These are phyloP conservation scores for Betta splendens DNA, from an alignment of 2,797 vertebrate species.

Conservation along the genomic window DNA sequence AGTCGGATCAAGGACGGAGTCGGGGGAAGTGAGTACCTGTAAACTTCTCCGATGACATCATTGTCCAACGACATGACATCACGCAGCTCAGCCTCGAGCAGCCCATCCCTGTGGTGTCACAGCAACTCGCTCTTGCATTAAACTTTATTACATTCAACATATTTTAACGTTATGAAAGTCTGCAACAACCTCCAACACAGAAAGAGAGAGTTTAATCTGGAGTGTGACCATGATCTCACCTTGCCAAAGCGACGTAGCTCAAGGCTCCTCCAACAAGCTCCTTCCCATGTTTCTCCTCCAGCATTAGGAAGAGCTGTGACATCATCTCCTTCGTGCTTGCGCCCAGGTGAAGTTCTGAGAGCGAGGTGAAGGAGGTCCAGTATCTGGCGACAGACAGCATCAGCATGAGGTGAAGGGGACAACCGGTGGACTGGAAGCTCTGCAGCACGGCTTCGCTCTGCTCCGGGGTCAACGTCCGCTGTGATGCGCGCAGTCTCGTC, in stretches of 20 bases:
- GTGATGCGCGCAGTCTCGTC: slow-evolving; percentile 55
- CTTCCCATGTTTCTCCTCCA: slow-evolving; percentile 82
- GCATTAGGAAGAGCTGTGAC: slow-evolving; percentile 69
- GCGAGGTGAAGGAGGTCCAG: slow-evolving; percentile 79
- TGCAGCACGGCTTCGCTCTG: slow-evolving; percentile 71
- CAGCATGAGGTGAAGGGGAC: slow-evolving; percentile 79
- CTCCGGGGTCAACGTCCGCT: slow-evolving; percentile 59
- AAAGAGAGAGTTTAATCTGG: too few relatives aligned
- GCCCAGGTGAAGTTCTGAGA: slow-evolving; percentile 58
- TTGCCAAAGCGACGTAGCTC: slow-evolving; percentile 81
- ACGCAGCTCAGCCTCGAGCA: slow-evolving; percentile 85
- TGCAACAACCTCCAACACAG: too few relatives aligned
- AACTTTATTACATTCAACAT: too few relatives aligned
- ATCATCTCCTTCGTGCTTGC: slow-evolving; percentile 69
- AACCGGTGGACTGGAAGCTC: slow-evolving; percentile 72
- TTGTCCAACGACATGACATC: slow-evolving; percentile 88
- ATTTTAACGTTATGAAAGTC: too few relatives aligned
- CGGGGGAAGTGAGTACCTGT: slow-evolving; percentile 77
- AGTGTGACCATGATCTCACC: slow-evolving; percentile 60
- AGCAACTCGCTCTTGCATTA: neutral
- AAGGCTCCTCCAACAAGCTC: slow-evolving; percentile 77
- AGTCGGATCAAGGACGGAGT: slow-evolving; percentile 79
- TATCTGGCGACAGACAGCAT: slow-evolving; percentile 76
- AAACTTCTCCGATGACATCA: slow-evolving; percentile 82
- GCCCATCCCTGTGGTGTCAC: slow-evolving; percentile 76